Evolutionary conservation across 2,113 vertebrate species (phyloP), one percentile per base, ranked within the genome.

Genomic region (Pygoscelis adeliae): DNA sequence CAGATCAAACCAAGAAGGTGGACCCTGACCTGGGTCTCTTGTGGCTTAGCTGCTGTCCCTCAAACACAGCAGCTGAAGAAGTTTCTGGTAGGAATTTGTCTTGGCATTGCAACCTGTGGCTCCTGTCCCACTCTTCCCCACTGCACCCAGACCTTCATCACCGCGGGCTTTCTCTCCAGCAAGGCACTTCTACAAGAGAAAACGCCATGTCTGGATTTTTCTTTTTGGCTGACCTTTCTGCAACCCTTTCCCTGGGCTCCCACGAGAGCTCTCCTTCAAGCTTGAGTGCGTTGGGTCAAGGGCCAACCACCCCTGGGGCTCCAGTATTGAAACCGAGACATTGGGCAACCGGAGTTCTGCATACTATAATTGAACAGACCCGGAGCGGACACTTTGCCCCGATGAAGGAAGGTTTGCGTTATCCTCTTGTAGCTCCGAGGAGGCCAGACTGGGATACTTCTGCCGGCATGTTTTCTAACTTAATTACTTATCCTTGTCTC

Each of bases 401-500:
- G 18, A 26, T 66, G 83, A 56, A 62, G 47, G 71, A 50, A 78
- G 80, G 49, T 85, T 90, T 84, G 44, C 22, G 34, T 79, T 80
- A 62, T 47, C 81, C 89, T 83, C 78, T 73, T 22, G 18, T 58
- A 95, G 95, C 90, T 96, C 83, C 15, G 34, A 87, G 77, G 91
- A 82, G 97, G 97, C 97, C 90, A 73, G 87, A 78, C 94, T 65
- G 53, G 85, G 96, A 87, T 96, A 90, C 96, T 98, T 97, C 94
- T 97, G 93, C 77, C 70, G 46, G 95, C 93, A 29, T 97, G 98
- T 97, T 98, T 98, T 98, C 97, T 98, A 98, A 98, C 98, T 98
- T 98, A 98, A 98, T 98, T 98, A 98, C 97, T 98, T 98, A 98
- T 98, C 97, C 98, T 98, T 97, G 95, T 97, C 97, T 98, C 97